Evolutionary conservation across 2,113 vertebrate genomes (phyloP), one percentile per base, ranked within the genome.

Genomic region (Hiodon alosoides): DNA sequence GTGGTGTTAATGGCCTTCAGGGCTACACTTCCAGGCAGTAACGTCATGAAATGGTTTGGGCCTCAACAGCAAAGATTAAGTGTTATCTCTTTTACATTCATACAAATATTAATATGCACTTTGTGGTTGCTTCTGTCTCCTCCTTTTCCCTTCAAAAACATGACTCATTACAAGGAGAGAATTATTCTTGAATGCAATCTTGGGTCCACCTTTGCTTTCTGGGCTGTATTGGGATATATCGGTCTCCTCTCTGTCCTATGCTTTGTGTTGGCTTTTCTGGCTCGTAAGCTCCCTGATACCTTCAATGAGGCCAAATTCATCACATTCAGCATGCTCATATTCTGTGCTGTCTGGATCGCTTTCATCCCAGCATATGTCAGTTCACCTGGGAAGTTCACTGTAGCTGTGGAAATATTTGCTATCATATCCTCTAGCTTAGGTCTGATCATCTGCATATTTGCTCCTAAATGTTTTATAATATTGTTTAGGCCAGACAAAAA

Each of bases 301-400:
- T 31, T 31, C 31, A 31, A 31, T 31, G 31, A 31, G 31, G 31
- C 31, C 31, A 31, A 31, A 31, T 31, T 31, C 31, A 31, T 31
- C 31, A 31, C 31, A 31, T 31, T 31, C 31, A 31, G 31, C 31
- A 31, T 31, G 31, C 31, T 31, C 31, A 31, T 31, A 31, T 31
- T 31, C 31, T 31, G 31, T 31, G 31, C 31, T 31, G 31, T 31
- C 31, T 31, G 31, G 87, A 81, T 86, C 72, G 82, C 85, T 1
- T 88, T 87, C 73, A 83, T 89, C 48, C 86, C 88, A 74, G 86
- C 86, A 10, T 90, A 90, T 83, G 80, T 90, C 79, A 90, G 87
- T 68, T 90, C 88, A 55, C 88, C 88, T 71, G 86, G 88, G 4
- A 90, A 88, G 70, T 89, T 86, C 3, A 85, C 84, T 7, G 89